Conservation (phyloP, 2,797 vertebrate genomes). For the Lacerta agilis region DNA sequence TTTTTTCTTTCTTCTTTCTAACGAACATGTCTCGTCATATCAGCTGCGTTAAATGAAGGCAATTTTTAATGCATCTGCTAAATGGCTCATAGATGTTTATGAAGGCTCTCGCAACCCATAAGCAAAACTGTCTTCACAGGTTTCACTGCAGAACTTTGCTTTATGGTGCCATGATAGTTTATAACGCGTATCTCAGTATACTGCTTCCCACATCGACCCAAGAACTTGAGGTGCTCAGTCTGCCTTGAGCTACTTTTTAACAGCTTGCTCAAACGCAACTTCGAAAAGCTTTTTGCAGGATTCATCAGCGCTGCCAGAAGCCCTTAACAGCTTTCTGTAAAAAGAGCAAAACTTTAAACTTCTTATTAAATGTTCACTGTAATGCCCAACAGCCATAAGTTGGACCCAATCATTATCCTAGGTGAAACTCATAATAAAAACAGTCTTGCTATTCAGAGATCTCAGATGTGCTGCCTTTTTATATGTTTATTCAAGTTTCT, state of each 20-base stretch:
- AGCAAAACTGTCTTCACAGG: constrained; percentile 18
- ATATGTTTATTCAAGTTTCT: background rate
- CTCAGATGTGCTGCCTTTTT: background rate
- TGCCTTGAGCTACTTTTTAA: constrained; percentile 20
- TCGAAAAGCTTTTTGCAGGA: constrained; percentile 28
- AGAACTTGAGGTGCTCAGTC: background rate
- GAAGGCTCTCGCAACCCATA: background rate
- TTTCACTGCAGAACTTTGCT: constrained; percentile 11
- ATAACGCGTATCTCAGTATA: background rate
- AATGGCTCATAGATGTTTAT: constrained; percentile 19
- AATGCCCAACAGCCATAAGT: background rate
- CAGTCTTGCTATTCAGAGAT: background rate
- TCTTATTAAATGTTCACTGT: background rate
- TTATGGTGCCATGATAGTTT: background rate
- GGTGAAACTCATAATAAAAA: background rate
- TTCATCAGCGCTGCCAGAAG: constrained; percentile 26
- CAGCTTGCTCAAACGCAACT: constrained; percentile 2
- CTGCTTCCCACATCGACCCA: background rate
- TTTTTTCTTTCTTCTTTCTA: background rate
- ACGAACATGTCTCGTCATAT: background rate
- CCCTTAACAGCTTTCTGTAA: background rate
- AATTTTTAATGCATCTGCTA: constrained; percentile 2
- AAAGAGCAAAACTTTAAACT: constrained; percentile 13
- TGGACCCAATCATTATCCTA: background rate
- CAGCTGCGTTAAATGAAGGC: background rate